Evolutionary conservation across 2,797 vertebrate species (phyloP).

Genomic region (Darevskia mixta): DNA sequence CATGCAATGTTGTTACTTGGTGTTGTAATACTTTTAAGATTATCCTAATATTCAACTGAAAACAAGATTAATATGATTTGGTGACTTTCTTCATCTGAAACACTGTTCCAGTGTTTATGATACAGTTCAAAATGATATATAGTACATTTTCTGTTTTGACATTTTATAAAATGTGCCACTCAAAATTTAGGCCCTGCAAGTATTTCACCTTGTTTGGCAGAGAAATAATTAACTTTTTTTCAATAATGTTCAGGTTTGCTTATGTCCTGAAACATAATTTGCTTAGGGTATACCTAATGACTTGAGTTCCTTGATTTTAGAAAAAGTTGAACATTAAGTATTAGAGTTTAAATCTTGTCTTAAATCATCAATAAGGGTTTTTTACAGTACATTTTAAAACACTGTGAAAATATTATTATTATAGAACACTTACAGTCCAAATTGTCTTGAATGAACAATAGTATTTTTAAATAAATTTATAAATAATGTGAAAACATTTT

Average conservation of each 20-base stretch:
- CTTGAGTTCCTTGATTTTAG: not conserved
- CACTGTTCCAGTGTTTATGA: not conserved
- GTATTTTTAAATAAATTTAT: not conserved
- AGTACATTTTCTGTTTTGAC: not conserved
- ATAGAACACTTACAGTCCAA: slow-evolving; percentile 24
- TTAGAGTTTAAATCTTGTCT: slow-evolving; percentile 23
- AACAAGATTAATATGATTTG: not conserved
- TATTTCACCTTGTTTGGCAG: slow-evolving; percentile 9
- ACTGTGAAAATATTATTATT: not conserved
- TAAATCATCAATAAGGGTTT: slow-evolving; percentile 4
- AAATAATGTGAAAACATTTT: not conserved
- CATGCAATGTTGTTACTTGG: not conserved
- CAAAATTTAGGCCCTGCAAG: not conserved
- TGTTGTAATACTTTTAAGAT: not conserved
- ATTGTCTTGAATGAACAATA: not conserved
- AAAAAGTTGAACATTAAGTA: slow-evolving; percentile 4
- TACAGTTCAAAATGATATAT: not conserved
- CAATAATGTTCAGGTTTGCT: not conserved
- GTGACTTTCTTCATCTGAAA: not conserved
- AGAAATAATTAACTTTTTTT: not conserved
- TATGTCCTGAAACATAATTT: not conserved
- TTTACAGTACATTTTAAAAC: no score
- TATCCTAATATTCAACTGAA: not conserved
- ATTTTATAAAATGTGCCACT: slow-evolving; percentile 8
- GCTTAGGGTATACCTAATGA: not conserved